Conservation (phyloP, 2,113 vertebrate genomes). For the Colistium nudipinnis region DNA sequence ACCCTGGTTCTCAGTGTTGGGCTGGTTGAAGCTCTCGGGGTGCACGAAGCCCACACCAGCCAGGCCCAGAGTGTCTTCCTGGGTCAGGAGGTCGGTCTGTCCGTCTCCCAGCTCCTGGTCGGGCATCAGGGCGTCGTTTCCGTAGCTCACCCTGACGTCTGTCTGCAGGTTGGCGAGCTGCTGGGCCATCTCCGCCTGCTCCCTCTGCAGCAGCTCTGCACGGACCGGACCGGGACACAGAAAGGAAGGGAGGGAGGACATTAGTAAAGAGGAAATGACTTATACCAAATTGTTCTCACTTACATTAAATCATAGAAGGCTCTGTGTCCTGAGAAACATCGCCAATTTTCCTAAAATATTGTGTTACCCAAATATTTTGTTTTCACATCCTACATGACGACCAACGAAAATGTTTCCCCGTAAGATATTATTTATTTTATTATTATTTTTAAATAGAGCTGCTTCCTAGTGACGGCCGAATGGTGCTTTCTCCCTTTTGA, state of each 20-base stretch:
- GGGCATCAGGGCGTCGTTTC: conserved; percentile 97
- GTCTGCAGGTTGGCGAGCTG: conserved; percentile 95
- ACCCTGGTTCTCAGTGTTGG: conserved; percentile 97
- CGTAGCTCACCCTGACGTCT: conserved; percentile 94
- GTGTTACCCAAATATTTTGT: neutral
- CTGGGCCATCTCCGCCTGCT: conserved; percentile 94
- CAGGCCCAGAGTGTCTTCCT: conserved; percentile 87
- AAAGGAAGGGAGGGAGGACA: neutral
- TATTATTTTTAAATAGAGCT: neutral
- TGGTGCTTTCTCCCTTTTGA: neutral
- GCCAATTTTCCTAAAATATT: too few relatives aligned
- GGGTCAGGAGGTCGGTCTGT: conserved; percentile 88
- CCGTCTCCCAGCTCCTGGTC: conserved; percentile 77
- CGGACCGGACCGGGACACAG: too few relatives aligned
- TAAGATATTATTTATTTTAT: neutral
- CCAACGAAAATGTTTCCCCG: neutral
- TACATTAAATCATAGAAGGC: too few relatives aligned
- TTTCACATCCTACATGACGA: neutral
- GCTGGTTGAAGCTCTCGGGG: conserved; percentile 93
- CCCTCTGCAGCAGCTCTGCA: conserved; percentile 92
- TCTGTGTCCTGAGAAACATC: neutral
- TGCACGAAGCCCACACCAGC: conserved; percentile 92
- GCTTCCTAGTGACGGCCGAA: neutral
- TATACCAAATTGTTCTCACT: too few relatives aligned
- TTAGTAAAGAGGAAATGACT: too few relatives aligned